Percentiles rank a stretch among this genome's conserved stretches.
Conservation (phyloP, 2,113 vertebrate genomes). For the Lepus americanus region DNA sequence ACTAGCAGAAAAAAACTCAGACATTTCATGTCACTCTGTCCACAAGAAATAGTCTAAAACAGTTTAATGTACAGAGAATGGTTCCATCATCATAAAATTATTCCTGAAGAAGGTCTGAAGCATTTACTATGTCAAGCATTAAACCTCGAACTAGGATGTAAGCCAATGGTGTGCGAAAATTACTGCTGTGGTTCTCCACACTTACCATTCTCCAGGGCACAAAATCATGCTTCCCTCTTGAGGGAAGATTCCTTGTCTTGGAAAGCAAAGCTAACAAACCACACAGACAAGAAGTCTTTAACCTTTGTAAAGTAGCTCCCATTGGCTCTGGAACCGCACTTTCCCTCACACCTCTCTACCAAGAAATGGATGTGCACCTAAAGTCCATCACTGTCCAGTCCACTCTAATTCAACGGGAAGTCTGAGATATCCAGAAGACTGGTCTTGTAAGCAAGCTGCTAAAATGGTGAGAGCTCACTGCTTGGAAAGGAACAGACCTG, state of each 20-base stretch:
- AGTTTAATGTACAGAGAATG: background rate
- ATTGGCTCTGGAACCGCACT: background rate
- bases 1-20: background rate
- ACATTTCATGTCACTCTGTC: background rate
- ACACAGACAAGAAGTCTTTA: background rate
- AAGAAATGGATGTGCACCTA: background rate
- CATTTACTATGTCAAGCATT: conserved; percentile 32
- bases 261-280: conserved; percentile 46
- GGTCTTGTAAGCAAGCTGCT: background rate
- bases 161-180: conserved; percentile 40
- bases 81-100: conserved; percentile 43
- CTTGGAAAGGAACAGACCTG: background rate
- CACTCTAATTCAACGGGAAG: background rate
- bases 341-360: conserved; percentile 8
- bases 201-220: background rate
- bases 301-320: background rate
- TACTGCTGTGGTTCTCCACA: conserved; percentile 8
- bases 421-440: background rate
- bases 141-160: conserved; percentile 37
- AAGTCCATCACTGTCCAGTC: background rate
- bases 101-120: conserved; percentile 21
- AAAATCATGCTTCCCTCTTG: background rate
- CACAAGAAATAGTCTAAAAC: conserved; percentile 27
- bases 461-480: background rate
- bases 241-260: conserved; percentile 28